Evolutionary conservation across 1,140 invertebrate genomes (phyloP), one percentile per base, ranked within the genome.

Genomic region (Pachyrhynchus sulphureomaculatus): DNA sequence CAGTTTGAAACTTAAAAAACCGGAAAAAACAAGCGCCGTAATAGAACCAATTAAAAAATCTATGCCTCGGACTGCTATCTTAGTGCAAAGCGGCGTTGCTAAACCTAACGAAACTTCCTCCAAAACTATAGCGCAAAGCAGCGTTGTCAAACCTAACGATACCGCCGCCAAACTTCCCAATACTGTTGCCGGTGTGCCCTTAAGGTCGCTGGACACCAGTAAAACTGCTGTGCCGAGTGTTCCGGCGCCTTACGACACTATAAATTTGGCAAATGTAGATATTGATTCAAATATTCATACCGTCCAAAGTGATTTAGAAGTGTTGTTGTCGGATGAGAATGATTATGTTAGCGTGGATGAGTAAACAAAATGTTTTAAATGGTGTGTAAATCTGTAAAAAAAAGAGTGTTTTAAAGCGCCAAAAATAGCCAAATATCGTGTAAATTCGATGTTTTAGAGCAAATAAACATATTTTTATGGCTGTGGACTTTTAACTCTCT

Each of bases 1-100:
- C 73, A 91, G 87, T 73, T 81, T 92, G 17, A 89, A 89, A 69
- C 80, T 92, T 39, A 86, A 86, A 29, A 89, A 89, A 70, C 85
- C 83, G 4, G 83, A 86, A 6, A 86, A 85, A 61, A 79, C 77
- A 23, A 77, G 77, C 52, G 76, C 76, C 1, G 68, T 75, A 41
- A 67, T 74, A 15, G 56, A 68, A 36, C 41, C 62, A n/a, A 48
- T 55, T 6, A 64, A 53, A 52, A 55, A 72, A 68, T 74, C 77
- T 0, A 41, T 71, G 66, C 75, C 77, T 0, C 70, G 81, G 52
- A 78, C 80, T 0, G 80, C 79, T 2, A 76, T 82, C 0, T 70
- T 82, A n/a, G 74, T 83, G 33, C 72, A 78, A 26, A 79, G 76
- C 0, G 49, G 72, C 72, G 17, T 13, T 15, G 29, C 13, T n/a